phyloP scores from a whole-genome alignment of 2,113 vertebrate species.

The Podilymbus podiceps region DNA sequence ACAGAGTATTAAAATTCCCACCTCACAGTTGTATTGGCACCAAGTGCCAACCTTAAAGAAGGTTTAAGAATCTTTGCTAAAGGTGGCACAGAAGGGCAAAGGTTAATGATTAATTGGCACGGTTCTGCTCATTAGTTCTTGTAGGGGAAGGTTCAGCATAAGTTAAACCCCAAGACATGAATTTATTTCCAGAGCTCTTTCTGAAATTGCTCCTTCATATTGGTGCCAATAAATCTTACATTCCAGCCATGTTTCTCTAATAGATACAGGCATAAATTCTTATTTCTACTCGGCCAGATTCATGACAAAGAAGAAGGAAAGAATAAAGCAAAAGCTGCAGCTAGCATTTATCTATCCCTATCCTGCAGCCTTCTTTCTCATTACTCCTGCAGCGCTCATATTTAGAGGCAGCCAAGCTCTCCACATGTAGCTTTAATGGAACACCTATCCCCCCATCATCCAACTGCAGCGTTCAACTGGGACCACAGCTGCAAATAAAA shows the following conservation, averaged over 20 bases:
- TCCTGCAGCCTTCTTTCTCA: neutral
- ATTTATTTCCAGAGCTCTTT: constrained; percentile 38
- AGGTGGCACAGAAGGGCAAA: neutral
- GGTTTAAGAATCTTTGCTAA: neutral
- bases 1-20: neutral
- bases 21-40: neutral
- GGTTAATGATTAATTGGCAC: constrained; percentile 12
- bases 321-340: constrained; percentile 15
- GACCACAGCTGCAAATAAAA: constrained; percentile 7
- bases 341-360: neutral
- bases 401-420: constrained; percentile 1
- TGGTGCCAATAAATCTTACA: constrained; percentile 47
- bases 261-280: constrained; percentile 44
- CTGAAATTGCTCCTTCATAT: constrained; percentile 22
- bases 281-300: constrained; percentile 25
- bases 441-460: neutral
- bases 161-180: constrained; percentile 28
- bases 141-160: neutral
- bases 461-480: neutral
- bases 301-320: neutral
- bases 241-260: constrained; percentile 32
- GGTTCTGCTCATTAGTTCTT: constrained; percentile 10
- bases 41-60: neutral
- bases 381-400: neutral
- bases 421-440: neutral